Base-by-base conservation (phyloP, 2,113 vertebrate species). In the Calyptommatus sinebrachiatus region DNA sequence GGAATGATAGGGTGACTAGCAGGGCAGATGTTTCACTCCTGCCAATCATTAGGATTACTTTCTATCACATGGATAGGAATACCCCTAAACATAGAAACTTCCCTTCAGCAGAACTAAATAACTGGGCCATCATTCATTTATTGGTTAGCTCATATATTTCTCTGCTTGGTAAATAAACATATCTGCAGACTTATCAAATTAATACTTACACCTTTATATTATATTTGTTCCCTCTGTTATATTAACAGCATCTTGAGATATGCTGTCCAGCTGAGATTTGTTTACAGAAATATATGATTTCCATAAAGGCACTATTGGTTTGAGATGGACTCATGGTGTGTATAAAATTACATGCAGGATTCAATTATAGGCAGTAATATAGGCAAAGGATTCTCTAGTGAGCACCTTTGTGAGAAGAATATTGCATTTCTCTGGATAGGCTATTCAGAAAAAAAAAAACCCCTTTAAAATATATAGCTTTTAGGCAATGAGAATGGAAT, bases 341-440 rank as follows among this genome's bases (percentile, higher is more conserved):
- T 89, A 79, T 91, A 85, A 91, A 90, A 92, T 92, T 88, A 80
- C 84, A 87, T 50, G 21, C 81, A 85, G 85, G 89, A 91, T 87
- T 87, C 86, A 90, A 86, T 93, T 91, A 91, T 65, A 46, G 73
- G 73, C 71, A 71, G 81, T 84, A 88, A 89, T 83, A 20, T 76
- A 81, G 76, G 45, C 20, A 73, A 76, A 46, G 71, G 48, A 73
- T 72, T 88, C 80, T 83, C 78, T 67, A 85, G 86, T 89, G 81
- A 69, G 80, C 76, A 53, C 69, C 82, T 85, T 85, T 88, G 81
- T 79, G 71, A 87, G 86, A 53, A 18, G 86, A 90, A 89, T 87
- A 78, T 16, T 80, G 88, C 87, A 86, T 89, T 90, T 86, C 87
- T 88, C 22, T 79, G 84, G 28, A 8, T 76, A 72, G 86, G 85